These are phyloP conservation scores for Barnardius zonarius DNA, from an alignment of 2,113 vertebrate species.

Conservation along the genomic window DNA sequence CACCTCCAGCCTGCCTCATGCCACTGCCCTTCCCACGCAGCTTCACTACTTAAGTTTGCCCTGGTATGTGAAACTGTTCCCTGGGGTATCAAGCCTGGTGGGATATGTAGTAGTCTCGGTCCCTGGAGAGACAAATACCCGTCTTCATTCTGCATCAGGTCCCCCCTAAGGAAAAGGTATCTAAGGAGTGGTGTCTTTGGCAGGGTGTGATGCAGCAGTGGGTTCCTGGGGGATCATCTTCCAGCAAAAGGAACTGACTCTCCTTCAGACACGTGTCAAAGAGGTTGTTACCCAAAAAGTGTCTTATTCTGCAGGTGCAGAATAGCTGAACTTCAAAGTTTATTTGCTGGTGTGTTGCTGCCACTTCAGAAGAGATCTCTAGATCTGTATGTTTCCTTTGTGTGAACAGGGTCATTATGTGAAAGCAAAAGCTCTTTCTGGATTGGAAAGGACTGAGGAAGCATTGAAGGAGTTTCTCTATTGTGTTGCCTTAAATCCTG, in stretches of 20 bases:
- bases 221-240: background rate
- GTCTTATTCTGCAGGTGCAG: background rate
- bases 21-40: background rate
- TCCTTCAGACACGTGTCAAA: background rate
- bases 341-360: background rate
- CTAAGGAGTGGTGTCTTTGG: background rate
- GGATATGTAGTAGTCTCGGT: background rate
- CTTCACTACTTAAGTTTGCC: background rate
- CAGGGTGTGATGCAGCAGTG: background rate
- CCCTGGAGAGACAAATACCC: background rate
- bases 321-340: background rate
- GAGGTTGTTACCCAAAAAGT: background rate
- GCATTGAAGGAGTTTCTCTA: slow-evolving; percentile 87
- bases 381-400: background rate
- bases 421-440: slow-evolving; percentile 84
- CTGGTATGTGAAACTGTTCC: background rate
- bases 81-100: background rate
- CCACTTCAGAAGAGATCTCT: slow-evolving; percentile 4
- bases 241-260: background rate
- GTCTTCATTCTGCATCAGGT: background rate
- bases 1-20: background rate
- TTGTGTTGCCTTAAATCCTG: slow-evolving; percentile 88
- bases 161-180: background rate
- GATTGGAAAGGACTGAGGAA: slow-evolving; percentile 82
- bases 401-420: slow-evolving; percentile 83